Evolutionary conservation across 2,113 vertebrate genomes (phyloP).

Genomic region (Regulus satrapa): DNA sequence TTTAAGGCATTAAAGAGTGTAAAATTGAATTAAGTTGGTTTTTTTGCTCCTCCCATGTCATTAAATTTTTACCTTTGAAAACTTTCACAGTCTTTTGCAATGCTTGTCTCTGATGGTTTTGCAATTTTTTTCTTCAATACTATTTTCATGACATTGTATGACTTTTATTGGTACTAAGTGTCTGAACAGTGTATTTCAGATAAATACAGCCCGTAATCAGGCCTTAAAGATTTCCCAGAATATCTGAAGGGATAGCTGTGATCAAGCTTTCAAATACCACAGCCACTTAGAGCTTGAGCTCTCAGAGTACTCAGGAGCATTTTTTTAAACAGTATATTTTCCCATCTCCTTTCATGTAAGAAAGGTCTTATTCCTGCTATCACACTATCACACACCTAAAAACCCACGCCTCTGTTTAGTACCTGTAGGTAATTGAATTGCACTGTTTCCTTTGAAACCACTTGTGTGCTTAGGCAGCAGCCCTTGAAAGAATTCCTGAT

Average conservation of each 20-base stretch:
- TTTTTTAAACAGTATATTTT: background rate
- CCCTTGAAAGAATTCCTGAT: background rate
- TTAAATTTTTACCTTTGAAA: background rate
- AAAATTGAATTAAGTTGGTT: background rate
- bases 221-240: background rate
- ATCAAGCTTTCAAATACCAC: background rate
- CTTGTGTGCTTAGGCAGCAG: background rate
- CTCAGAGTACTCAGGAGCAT: background rate
- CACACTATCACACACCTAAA: background rate
- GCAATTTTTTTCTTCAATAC: background rate
- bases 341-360: background rate
- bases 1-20: background rate
- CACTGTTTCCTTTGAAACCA: background rate
- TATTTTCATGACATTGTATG: background rate
- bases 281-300: background rate
- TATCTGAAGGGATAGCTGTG: background rate
- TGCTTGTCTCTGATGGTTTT: background rate
- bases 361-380: background rate
- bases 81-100: background rate
- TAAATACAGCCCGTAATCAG: background rate
- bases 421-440: background rate
- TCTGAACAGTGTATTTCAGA: background rate
- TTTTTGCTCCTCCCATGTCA: too few relatives aligned
- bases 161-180: background rate
- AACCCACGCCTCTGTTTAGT: background rate